A percentile compares a stretch with the other conserved stretches of the same genome.
Evolutionary conservation across 2,888 invertebrate genomes (phyloP).

Genomic region (Eupithecia abbreviata): DNA sequence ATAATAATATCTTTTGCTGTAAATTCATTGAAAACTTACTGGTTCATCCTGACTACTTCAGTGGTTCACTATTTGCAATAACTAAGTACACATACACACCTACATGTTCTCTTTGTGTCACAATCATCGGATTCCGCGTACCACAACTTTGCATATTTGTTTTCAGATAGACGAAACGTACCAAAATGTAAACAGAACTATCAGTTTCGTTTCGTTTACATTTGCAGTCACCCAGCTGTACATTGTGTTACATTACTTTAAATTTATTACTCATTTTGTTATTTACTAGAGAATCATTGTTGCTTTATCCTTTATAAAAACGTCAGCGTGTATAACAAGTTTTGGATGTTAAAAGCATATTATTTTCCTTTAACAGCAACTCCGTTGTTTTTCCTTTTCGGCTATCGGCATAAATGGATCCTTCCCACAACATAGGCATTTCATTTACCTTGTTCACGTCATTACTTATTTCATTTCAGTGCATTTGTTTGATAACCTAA

Average conservation of each 20-base stretch:
- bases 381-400: neutral
- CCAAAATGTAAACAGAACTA: conserved; percentile 5
- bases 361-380: neutral
- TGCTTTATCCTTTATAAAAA: neutral
- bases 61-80: neutral
- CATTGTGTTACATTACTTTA: neutral
- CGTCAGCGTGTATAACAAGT: neutral
- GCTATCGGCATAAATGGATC: neutral
- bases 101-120: conserved; percentile 2
- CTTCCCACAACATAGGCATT: neutral
- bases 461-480: neutral
- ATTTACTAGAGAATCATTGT: conserved; percentile 1
- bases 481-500: neutral
- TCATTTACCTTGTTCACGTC: neutral
- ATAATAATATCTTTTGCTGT: neutral
- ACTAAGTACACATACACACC: neutral
- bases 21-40: neutral
- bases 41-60: neutral
- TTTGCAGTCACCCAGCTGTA: conserved; percentile 3
- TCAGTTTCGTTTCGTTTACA: conserved; percentile 6
- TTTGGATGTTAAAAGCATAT: neutral
- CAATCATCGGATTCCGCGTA: conserved; percentile 6
- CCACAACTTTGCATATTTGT: conserved; percentile 5
- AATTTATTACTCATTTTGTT: neutral
- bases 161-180: conserved; percentile 1